These are phyloP conservation scores for Cotesia vestalis DNA, from an alignment of 1,140 invertebrate genomes.

Conservation along the genomic window DNA sequence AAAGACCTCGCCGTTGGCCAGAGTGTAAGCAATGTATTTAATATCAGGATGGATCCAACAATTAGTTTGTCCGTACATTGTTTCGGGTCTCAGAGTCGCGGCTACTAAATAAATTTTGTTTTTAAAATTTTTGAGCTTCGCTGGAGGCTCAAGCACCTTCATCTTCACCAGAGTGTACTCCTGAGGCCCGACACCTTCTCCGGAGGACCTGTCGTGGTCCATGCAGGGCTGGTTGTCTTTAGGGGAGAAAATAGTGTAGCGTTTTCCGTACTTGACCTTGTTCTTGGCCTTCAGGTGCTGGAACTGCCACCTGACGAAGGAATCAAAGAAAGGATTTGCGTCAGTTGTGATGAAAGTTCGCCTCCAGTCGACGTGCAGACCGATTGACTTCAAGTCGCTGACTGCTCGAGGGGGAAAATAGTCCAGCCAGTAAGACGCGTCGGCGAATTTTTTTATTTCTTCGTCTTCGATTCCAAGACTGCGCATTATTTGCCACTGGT, in stretches of 20 bases:
- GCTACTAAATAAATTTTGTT: constrained; percentile 88
- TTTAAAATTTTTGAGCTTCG: constrained; percentile 70
- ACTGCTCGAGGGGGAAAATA: constrained; percentile 95
- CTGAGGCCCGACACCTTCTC: constrained; percentile 97
- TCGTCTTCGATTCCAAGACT: constrained; percentile 88
- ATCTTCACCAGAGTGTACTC: constrained; percentile 99
- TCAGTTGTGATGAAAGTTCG: constrained; percentile 98
- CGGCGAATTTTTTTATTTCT: constrained; percentile 93
- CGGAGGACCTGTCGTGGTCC: constrained; percentile 96
- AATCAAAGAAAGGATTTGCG: constrained; percentile 97
- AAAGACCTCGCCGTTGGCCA: constrained; percentile 77
- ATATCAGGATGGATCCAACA: constrained; percentile 98
- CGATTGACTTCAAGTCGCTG: constrained; percentile 87
- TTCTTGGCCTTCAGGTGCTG: constrained; percentile 84
- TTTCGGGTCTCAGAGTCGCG: constrained; percentile 97
- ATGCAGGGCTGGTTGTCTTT: constrained; percentile 98
- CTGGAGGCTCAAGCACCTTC: constrained; percentile 81
- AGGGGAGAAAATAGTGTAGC: constrained; percentile 97
- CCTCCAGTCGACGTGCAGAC: constrained; percentile 96
- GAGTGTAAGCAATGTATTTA: constrained; percentile 87
- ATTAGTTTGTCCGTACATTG: constrained; percentile 99
- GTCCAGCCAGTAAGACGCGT: constrained; percentile 90
- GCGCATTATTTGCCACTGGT: constrained; percentile 99
- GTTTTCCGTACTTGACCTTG: constrained; percentile 96
- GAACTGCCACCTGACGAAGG: constrained; percentile 98